Percentiles rank a stretch among this genome's conserved stretches.
Conservation (phyloP, 2,888 invertebrate species). For the Acanthoscelides obtectus region DNA sequence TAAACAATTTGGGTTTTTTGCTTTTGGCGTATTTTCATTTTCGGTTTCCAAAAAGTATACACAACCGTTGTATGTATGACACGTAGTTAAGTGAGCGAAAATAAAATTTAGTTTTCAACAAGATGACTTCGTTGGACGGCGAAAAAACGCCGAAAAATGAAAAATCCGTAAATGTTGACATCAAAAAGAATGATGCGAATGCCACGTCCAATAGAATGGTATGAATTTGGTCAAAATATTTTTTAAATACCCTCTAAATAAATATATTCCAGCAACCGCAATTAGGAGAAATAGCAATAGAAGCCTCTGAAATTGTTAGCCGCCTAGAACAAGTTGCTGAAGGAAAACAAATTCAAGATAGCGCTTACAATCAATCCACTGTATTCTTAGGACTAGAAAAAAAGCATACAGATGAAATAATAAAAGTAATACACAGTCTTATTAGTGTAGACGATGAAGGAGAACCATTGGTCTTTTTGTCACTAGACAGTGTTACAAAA, state of each 20-base stretch:
- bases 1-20: background rate
- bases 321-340: constrained; percentile 46
- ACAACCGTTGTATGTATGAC: background rate
- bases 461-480: constrained; percentile 55
- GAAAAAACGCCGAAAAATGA: constrained; percentile 25
- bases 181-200: constrained; percentile 25
- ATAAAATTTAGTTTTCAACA: constrained; percentile 26
- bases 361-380: constrained; percentile 35
- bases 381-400: constrained; percentile 45
- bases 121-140: constrained; percentile 35
- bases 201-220: constrained; percentile 6
- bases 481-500: constrained; percentile 59
- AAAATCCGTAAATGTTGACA: constrained; percentile 29
- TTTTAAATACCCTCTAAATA: background rate
- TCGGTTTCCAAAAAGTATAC: background rate
- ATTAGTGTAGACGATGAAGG: constrained; percentile 62
- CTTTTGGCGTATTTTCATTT: background rate
- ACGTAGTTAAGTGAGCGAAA: background rate
- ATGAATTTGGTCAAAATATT: background rate
- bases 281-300: constrained; percentile 47
- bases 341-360: constrained; percentile 34
- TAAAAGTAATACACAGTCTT: constrained; percentile 55
- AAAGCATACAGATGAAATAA: constrained; percentile 53
- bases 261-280: constrained; percentile 29
- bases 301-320: constrained; percentile 48